A percentile compares a stretch with the other conserved stretches of the same genome.
These are phyloP conservation scores for Harpalus rubripes DNA, from an alignment of 2,888 invertebrate species.

Conservation along the genomic window DNA sequence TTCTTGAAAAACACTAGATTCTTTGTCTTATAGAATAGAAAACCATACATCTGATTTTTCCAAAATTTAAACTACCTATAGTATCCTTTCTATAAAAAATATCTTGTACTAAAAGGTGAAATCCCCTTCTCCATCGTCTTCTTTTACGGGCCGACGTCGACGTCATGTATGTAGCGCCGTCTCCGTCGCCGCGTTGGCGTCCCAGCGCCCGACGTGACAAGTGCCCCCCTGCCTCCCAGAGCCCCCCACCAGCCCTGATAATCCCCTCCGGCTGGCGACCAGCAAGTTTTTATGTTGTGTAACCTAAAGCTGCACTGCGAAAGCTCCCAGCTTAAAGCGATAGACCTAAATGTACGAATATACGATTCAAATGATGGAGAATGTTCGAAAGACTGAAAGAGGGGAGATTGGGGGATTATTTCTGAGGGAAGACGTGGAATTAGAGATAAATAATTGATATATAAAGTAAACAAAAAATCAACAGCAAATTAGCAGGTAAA, in stretches of 20 bases:
- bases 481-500: too few relatives aligned
- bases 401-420: too few relatives aligned
- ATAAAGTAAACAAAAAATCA: too few relatives aligned
- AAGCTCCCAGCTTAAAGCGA: conserved; percentile 86
- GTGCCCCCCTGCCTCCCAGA: conserved; percentile 72
- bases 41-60: too few relatives aligned
- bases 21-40: too few relatives aligned
- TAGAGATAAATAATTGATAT: too few relatives aligned
- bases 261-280: conserved; percentile 71
- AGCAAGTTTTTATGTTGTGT: conserved; percentile 77
- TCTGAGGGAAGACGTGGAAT: too few relatives aligned
- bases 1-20: too few relatives aligned
- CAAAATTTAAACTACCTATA: too few relatives aligned
- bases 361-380: neutral
- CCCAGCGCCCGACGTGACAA: conserved; percentile 72
- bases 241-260: conserved; percentile 70
- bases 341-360: conserved; percentile 70
- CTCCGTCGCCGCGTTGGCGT: conserved; percentile 29
- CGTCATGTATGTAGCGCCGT: conserved; percentile 7
- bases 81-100: too few relatives aligned
- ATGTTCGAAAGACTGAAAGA: too few relatives aligned
- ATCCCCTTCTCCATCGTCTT: conserved; percentile 12
- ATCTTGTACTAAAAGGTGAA: neutral
- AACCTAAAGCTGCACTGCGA: conserved; percentile 78
- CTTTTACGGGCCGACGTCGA: conserved; percentile 10